phyloP scores from a whole-genome alignment of 2,888 invertebrate species.

The Cheilosia variabilis region DNA sequence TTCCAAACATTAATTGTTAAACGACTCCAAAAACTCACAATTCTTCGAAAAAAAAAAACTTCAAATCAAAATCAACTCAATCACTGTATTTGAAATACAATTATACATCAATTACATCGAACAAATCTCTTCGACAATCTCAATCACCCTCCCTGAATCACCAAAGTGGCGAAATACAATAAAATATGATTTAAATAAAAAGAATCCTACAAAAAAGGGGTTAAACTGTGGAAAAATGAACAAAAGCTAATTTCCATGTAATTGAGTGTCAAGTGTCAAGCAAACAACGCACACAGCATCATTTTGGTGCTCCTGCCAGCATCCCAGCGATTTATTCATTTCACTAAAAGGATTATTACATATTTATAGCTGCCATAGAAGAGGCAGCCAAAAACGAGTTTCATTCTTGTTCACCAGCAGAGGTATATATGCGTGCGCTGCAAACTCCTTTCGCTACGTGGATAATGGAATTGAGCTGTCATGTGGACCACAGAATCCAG shows the following conservation, averaged over 20 bases:
- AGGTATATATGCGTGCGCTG: slow-evolving; percentile 11
- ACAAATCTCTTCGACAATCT: neutral
- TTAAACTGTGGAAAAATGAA: slow-evolving; percentile 42
- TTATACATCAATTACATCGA: neutral
- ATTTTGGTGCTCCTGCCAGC: slow-evolving; percentile 46
- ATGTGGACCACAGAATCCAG: slow-evolving; percentile 73
- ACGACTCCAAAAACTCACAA: too few species aligned
- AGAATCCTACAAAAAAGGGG: slow-evolving; percentile 40
- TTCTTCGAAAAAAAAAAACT: too few species aligned
- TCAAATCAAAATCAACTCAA: too few species aligned
- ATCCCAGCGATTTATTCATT: slow-evolving; percentile 67
- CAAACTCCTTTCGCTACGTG: slow-evolving; percentile 59
- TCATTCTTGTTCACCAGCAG: slow-evolving; percentile 19
- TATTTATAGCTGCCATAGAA: slow-evolving; percentile 54
- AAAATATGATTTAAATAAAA: slow-evolving; percentile 15
- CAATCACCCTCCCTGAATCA: neutral
- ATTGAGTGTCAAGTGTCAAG: slow-evolving; percentile 74
- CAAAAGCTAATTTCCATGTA: slow-evolving; percentile 68
- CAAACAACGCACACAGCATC: slow-evolving; percentile 68
- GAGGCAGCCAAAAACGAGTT: slow-evolving; percentile 50
- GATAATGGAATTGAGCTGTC: slow-evolving; percentile 73
- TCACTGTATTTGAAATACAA: too few species aligned
- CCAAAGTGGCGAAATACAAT: neutral
- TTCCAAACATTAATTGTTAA: too few species aligned
- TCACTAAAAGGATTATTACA: slow-evolving; percentile 74